Conservation (phyloP, 2,113 vertebrate genomes). For the Aphyosemion australe region DNA sequence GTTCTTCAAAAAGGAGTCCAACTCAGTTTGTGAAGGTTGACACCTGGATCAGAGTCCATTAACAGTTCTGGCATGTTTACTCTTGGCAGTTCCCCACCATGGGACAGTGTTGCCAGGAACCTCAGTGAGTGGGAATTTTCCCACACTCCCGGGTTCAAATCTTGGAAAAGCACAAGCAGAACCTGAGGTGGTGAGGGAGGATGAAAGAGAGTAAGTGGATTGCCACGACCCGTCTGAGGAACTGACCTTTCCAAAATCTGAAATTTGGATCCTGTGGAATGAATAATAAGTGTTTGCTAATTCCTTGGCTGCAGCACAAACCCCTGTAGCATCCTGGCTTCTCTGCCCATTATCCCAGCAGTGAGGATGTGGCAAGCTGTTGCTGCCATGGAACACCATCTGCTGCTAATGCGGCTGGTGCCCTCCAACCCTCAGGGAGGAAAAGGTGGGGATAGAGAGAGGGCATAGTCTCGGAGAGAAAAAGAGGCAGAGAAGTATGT, state of each 20-base stretch:
- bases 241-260: constrained; percentile 31
- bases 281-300: constrained; percentile 54
- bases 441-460: constrained; percentile 30
- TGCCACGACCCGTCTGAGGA: constrained; percentile 35
- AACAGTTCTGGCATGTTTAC: constrained; percentile 39
- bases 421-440: constrained; percentile 43
- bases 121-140: constrained; percentile 52
- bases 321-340: constrained; percentile 36
- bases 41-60: constrained; percentile 2
- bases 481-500: constrained; percentile 21
- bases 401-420: constrained; percentile 59
- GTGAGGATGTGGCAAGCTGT: constrained; percentile 64
- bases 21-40: neutral
- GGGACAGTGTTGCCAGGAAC: constrained; percentile 62
- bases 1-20: neutral
- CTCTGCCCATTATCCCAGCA: constrained; percentile 57
- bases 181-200: constrained; percentile 4
- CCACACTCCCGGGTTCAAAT: constrained; percentile 52
- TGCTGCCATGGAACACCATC: constrained; percentile 67
- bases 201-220: constrained; percentile 9
- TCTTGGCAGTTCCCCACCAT: constrained; percentile 31
- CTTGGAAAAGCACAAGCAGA: constrained; percentile 57
- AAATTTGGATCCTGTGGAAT: constrained; percentile 38
- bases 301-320: constrained; percentile 37
- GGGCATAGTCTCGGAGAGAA: neutral